Base-by-base conservation (phyloP, 2,113 vertebrate species). In the Lipophrys pholis region DNA sequence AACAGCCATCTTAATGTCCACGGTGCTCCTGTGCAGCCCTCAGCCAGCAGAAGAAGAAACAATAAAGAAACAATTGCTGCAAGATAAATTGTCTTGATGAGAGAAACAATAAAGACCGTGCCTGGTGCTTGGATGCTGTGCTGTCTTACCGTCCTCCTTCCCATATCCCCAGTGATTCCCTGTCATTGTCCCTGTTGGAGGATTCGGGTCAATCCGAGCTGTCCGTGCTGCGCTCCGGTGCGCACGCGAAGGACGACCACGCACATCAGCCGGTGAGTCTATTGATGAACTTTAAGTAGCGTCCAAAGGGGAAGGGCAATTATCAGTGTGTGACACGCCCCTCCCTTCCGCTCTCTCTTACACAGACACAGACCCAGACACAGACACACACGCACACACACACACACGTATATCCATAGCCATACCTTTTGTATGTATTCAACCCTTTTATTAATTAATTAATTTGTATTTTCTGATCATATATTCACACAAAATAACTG, bases 141-240 rank as follows among this genome's bases (percentile, higher is more conserved):
- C 14, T 9, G 21, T 56, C 95, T 95, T 95, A 99, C 97, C 97
- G 87, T 98, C 94, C 78, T 95, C 92, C 80, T 94, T 94, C 70
- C 96, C 96, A 68, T 99, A 99, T 80, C 97, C 97, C 97, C 97
- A 99, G 77, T 80, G 92, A 56, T 95, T 92, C 46, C 95, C 95
- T 14, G 95, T 96, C 97, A 99, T 99, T 36, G 54, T 77, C 48
- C 48, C 51, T 7, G 60, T 14, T 50, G 11, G 45, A 30, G 62
- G 67, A 72, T 46, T 50, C 38, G 10, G 11, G 7, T 53, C 39
- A 10, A 5, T 14, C 45, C 35, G 7, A 69, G 14, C 11, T 9
- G 15, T 39, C 35, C 2, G 5, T 3, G 6, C 17, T 10, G 63
- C 73, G 35, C 60, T 42, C 55, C 6, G 48, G 11, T 15, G 64